Conservation (phyloP, 2,888 invertebrate genomes). For the Celastrina argiolus region DNA sequence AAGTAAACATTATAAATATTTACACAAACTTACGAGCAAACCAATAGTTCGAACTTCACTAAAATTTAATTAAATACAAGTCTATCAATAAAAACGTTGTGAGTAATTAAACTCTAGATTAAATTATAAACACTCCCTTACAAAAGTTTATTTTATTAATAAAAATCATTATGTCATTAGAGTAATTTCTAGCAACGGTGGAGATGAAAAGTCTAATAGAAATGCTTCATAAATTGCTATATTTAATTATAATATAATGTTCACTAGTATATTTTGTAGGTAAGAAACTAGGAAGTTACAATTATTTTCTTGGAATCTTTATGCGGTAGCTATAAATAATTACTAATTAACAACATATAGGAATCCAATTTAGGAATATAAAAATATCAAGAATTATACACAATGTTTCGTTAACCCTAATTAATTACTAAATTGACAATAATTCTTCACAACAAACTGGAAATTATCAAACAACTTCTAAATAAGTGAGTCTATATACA, state of each 20-base stretch:
- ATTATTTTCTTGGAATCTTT: not conserved
- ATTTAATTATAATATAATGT: too few relatives aligned
- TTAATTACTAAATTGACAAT: not conserved
- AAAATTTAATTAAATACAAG: not conserved
- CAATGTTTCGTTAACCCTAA: not conserved
- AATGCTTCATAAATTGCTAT: not conserved
- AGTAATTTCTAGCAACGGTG: not conserved
- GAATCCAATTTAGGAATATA: constrained; percentile 3
- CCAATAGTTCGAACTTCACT: not conserved
- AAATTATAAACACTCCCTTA: not conserved
- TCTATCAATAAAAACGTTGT: too few relatives aligned
- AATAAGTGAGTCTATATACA: not conserved
- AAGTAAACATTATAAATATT: not conserved
- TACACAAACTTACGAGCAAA: not conserved
- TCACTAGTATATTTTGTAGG: too few relatives aligned
- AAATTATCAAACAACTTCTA: not conserved
- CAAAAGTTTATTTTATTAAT: too few relatives aligned
- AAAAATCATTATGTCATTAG: not conserved
- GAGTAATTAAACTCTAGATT: not conserved
- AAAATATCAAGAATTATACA: constrained; percentile 7
- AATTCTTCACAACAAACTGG: not conserved
- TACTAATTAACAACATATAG: constrained; percentile 5
- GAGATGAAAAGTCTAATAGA: not conserved
- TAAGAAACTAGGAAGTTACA: not conserved
- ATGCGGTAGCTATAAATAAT: not conserved